Evolutionary conservation across 2,888 invertebrate species (phyloP), one percentile per base, ranked within the genome.

Genomic region (Hyalella azteca): DNA sequence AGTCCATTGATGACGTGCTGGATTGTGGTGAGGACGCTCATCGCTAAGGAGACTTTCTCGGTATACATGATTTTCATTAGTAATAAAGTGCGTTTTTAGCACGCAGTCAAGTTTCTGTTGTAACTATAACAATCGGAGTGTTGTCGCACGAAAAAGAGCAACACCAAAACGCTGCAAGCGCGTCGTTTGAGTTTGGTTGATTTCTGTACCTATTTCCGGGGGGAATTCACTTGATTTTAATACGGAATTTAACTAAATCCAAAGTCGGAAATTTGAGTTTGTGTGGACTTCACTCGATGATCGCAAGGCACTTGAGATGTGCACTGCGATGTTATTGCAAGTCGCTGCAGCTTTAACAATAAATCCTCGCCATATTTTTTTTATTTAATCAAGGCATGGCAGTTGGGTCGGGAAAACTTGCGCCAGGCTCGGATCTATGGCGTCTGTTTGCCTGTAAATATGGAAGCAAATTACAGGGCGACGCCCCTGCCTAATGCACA

Each of bases 391-490:
- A 49, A 11, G 54, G 7, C 9, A 22, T 22, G 26, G 54, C 7
- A 54, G 7, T 26, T 9, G 26, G 9, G 54, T 26, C 54, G 26
- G 54, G 22, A 29, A 54, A 54, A 54, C 3, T 13, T 54, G 0
- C 29, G 9, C 26, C 22, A 22, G 54, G 7, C 29, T 29, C 7
- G 15, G 26, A 22, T 7, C 26, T 1, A 26, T 0, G 36, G 19
- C 36, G 32, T 7, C 4, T 59, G 5, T 13, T 2, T 19, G 59
- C 13, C 39, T 36, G 66, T 4, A 54, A 66, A 66, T 66, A 66
- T n/a, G n/a, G 66, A 66, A 5, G 36, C 13, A 66, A 66, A 66
- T 66, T 66, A 15, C 19, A n/a, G 66, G 66, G 66, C 36, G 36
- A 36, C 66, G 66, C 66, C 66, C 66, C 39, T 66, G 36, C 29